These are phyloP conservation scores for Xenops minutus DNA, from an alignment of 2,797 vertebrate genomes.

Conservation along the genomic window DNA sequence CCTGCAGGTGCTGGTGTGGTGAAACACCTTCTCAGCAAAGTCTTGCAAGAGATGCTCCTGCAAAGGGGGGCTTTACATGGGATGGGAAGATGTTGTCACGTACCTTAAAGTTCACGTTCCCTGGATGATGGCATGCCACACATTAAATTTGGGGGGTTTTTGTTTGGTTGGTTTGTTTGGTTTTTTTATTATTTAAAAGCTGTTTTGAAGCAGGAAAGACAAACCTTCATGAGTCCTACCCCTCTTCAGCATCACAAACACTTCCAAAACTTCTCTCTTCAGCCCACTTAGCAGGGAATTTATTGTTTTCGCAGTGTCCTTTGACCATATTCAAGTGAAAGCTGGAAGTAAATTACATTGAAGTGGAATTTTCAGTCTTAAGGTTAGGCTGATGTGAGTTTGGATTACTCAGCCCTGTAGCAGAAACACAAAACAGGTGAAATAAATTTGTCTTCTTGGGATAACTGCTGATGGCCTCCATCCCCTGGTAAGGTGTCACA, in stretches of 20 bases:
- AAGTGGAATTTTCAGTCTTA: slow-evolving; percentile 7
- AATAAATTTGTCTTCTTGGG: slow-evolving; percentile 14
- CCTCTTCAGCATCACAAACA: background rate
- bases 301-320: background rate
- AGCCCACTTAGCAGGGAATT: background rate
- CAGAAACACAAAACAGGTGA: background rate
- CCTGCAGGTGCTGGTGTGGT: background rate
- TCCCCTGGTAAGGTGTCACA: background rate
- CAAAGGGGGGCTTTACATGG: background rate
- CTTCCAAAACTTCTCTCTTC: background rate
- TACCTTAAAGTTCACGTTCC: background rate
- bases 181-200: background rate
- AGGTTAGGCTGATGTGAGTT: background rate
- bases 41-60: background rate
- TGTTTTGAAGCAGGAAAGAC: background rate
- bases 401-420: background rate
- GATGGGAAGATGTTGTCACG: background rate
- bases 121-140: background rate
- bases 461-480: background rate
- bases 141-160: background rate
- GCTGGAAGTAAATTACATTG: slow-evolving; percentile 7
- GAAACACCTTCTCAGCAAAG: slow-evolving; percentile 5
- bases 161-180: too few species aligned
- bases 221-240: background rate
- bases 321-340: background rate